Evolutionary conservation across 2,113 vertebrate genomes (phyloP).

Genomic region (Alouatta palliata): DNA sequence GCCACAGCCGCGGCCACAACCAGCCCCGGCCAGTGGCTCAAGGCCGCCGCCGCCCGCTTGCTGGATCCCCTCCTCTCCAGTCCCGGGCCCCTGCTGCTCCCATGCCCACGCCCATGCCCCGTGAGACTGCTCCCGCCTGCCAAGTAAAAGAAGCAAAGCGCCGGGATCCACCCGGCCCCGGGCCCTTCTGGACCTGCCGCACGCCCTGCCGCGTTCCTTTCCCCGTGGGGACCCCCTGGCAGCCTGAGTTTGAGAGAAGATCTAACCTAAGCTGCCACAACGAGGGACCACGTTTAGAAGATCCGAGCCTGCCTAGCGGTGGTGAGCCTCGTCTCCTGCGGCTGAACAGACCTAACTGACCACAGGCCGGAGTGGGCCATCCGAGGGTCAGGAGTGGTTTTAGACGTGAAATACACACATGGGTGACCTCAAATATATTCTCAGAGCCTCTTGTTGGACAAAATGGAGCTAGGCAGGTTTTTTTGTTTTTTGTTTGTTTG

Average conservation of each 20-base stretch:
- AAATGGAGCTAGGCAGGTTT: neutral
- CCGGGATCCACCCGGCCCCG: slow-evolving; percentile 62
- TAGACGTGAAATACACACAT: neutral
- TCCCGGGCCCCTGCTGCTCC: neutral
- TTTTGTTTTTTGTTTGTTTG: neutral
- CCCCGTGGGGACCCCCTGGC: neutral
- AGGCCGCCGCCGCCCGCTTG: neutral
- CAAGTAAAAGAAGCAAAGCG: slow-evolving; percentile 79
- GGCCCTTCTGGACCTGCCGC: neutral
- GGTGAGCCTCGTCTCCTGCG: neutral
- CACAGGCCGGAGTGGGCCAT: neutral
- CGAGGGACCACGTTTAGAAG: neutral
- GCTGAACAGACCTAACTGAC: too few relatives aligned
- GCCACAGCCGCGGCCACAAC: too few relatives aligned
- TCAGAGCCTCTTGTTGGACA: neutral
- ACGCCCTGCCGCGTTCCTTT: fast-evolving
- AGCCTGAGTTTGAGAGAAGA: neutral
- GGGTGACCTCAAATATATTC: neutral
- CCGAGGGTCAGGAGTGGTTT: neutral
- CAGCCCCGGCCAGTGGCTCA: fast-evolving
- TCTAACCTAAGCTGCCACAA: fast-evolving
- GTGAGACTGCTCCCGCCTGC: neutral
- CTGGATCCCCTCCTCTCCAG: slow-evolving; percentile 70
- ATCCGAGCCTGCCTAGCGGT: fast-evolving
- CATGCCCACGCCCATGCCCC: slow-evolving; percentile 12